phyloP scores from a whole-genome alignment of 2,888 invertebrate genomes.

The Matsumyia berberina region DNA sequence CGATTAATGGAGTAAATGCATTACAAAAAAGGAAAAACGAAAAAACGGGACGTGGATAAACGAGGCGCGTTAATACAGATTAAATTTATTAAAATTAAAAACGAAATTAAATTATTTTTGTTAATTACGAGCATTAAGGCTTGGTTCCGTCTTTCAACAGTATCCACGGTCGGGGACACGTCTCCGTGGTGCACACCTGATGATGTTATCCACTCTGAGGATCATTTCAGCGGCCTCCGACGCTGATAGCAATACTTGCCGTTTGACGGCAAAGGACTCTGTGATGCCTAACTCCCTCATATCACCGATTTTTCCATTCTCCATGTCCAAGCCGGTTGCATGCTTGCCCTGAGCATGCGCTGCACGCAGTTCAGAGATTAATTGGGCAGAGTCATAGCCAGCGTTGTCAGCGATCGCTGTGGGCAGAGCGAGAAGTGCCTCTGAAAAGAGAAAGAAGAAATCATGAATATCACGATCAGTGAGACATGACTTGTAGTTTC shows the following conservation, averaged over 20 bases:
- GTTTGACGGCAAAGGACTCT: slow-evolving; percentile 98
- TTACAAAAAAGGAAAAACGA: slow-evolving; percentile 4
- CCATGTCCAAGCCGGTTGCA: slow-evolving; percentile 91
- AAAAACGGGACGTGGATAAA: slow-evolving; percentile 47
- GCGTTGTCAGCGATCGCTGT: slow-evolving; percentile 99
- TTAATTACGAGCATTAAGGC: slow-evolving; percentile 53
- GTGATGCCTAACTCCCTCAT: slow-evolving; percentile 96
- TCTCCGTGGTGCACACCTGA: slow-evolving; percentile 94
- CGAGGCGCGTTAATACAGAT: slow-evolving; percentile 67
- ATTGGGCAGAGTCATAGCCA: slow-evolving; percentile 98
- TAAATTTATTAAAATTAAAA: slow-evolving; percentile 57
- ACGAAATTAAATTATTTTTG: slow-evolving; percentile 58
- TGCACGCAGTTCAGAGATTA: slow-evolving; percentile 96
- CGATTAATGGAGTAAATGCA: slow-evolving; percentile 45
- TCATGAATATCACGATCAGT: not conserved
- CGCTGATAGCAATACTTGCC: slow-evolving; percentile 97
- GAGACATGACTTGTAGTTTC: not conserved
- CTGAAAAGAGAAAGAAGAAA: slow-evolving; percentile 71
- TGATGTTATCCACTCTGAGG: slow-evolving; percentile 98
- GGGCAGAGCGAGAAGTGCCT: slow-evolving; percentile 94
- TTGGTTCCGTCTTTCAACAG: slow-evolving; percentile 79
- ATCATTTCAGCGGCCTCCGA: slow-evolving; percentile 99
- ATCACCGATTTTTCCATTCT: slow-evolving; percentile 93
- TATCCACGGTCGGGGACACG: slow-evolving; percentile 93
- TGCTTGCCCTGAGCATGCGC: slow-evolving; percentile 94